These are phyloP conservation scores for Zoanthus sansibaricus DNA, from an alignment of 92 coral and sea anemone genomes.

Conservation along the genomic window DNA sequence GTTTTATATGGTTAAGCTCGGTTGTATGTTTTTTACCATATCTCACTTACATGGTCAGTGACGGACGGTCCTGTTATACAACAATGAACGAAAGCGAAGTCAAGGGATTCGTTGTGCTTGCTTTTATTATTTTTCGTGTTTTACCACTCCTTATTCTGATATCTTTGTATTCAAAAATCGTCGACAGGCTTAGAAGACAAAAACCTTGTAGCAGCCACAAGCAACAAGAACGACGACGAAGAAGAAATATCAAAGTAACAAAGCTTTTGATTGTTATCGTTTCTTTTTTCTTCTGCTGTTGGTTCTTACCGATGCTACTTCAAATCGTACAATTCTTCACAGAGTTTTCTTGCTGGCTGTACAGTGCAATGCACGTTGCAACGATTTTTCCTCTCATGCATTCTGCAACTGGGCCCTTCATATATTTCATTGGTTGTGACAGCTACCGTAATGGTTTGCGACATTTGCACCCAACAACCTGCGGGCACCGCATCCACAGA, in stretches of 20 bases:
- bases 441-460: slow-evolving; percentile 26
- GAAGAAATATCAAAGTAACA: too few species aligned
- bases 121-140: slow-evolving; percentile 5
- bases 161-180: slow-evolving; percentile 6
- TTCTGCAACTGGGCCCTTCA: slow-evolving; percentile 9
- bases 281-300: too few species aligned
- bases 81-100: slow-evolving; percentile 10
- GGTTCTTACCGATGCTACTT: too few species aligned
- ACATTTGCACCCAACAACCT: too few species aligned
- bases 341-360: slow-evolving; percentile 5
- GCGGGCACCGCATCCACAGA: too few species aligned
- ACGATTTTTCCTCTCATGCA: slow-evolving; percentile 20
- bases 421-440: slow-evolving; percentile 7
- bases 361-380: slow-evolving; percentile 19
- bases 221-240: not conserved
- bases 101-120: not conserved
- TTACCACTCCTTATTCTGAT: not conserved
- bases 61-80: not conserved
- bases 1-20: slow-evolving; percentile 21
- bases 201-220: not conserved
- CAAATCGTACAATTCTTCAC: slow-evolving; percentile 11
- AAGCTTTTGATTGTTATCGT: too few species aligned
- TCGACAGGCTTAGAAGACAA: not conserved
- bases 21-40: too few species aligned
- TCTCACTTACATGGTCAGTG: not conserved